Evolutionary conservation across 1,140 invertebrate species (phyloP).

Genomic region (Hermatobates lingyangjiaoensis): DNA sequence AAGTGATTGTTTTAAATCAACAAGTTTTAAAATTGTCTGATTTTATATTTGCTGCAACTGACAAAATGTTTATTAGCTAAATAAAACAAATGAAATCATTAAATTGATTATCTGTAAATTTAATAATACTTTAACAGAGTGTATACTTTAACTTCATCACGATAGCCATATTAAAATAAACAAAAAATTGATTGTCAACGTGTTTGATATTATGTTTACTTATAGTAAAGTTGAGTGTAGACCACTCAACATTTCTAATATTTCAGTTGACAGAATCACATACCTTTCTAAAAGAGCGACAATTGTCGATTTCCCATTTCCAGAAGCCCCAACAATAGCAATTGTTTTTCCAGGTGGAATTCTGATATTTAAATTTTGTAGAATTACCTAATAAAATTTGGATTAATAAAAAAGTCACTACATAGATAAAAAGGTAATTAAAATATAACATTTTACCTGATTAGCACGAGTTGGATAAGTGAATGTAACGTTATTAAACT

Average conservation of each 20-base stretch:
- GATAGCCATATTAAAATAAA: no score
- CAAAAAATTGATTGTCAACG: no score
- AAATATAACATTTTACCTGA: constrained; percentile 35
- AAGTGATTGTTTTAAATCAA: no score
- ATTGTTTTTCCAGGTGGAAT: constrained; percentile 74
- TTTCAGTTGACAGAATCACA: no score
- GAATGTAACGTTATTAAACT: constrained; percentile 70
- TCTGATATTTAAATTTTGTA: constrained; percentile 60
- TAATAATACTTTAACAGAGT: no score
- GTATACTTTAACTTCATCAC: background rate
- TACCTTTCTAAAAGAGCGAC: constrained; percentile 67
- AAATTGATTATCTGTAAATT: background rate
- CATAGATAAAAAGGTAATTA: background rate
- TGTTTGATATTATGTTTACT: no score
- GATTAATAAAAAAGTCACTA: background rate
- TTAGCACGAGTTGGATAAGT: constrained; percentile 69
- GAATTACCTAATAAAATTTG: constrained; percentile 33
- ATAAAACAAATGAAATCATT: background rate
- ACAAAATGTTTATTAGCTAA: no score
- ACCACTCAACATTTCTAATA: background rate
- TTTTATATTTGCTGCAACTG: no score
- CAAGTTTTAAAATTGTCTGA: no score
- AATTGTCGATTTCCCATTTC: constrained; percentile 82
- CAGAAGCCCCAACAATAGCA: constrained; percentile 75
- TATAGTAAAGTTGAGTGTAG: no score